phyloP scores from a whole-genome alignment of 37 sponge, comb jelly and placozoan species.

The Axinella damicornis region DNA sequence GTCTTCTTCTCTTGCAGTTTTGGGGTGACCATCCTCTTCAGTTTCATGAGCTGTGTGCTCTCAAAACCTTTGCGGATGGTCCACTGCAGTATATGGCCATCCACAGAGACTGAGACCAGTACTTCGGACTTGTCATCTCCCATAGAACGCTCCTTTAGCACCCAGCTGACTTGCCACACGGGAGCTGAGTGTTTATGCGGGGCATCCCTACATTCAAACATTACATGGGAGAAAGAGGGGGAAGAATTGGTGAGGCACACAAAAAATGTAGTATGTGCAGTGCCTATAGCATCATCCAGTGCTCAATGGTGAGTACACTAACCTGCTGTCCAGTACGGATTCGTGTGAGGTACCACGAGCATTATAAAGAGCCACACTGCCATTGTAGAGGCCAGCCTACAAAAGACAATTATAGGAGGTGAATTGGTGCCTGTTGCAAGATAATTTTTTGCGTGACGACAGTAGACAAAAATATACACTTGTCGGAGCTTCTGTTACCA shows the following conservation, averaged over 20 bases:
- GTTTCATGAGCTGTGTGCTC: conserved; percentile 79
- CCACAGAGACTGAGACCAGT: conserved; percentile 88
- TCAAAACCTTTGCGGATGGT: conserved; percentile 97
- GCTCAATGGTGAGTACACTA: not conserved
- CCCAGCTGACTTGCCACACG: conserved; percentile 97
- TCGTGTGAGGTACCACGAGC: conserved; percentile 70
- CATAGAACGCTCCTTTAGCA: conserved; percentile 80
- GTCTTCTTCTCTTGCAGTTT: conserved; percentile 39
- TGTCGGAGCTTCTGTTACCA: no score
- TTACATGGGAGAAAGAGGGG: no score
- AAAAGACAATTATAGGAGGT: not conserved
- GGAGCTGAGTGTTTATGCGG: conserved; percentile 88
- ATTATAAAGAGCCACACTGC: conserved; percentile 85
- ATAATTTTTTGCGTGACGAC: no score
- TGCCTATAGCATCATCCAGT: no score
- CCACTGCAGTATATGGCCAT: conserved; percentile 95
- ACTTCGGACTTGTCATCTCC: conserved; percentile 90
- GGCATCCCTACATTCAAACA: conserved; percentile 60
- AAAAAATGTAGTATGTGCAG: no score
- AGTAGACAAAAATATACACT: no score
- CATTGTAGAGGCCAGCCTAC: conserved; percentile 95
- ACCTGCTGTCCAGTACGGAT: conserved; percentile 90
- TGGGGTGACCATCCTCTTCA: conserved; percentile 56
- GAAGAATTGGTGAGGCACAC: no score
- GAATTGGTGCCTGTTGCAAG: no score